Percentiles rank a stretch among this genome's conserved stretches.
These are phyloP conservation scores for Gopherus evgoodei DNA, from an alignment of 2,113 vertebrate species.

Conservation along the genomic window DNA sequence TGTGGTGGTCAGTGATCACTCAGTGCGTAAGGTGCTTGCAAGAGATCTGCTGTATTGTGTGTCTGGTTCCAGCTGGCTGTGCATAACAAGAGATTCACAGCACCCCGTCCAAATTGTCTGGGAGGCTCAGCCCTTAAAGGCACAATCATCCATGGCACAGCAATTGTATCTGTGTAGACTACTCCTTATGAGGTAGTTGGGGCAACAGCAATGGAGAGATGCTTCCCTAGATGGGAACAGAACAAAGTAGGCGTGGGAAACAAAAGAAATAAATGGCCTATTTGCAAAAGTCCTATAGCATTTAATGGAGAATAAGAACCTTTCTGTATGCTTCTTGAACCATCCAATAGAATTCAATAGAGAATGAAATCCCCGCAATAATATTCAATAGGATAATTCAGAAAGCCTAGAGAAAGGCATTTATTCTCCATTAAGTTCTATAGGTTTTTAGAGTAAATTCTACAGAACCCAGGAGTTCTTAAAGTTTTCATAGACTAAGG, in stretches of 20 bases:
- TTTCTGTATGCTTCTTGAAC: not conserved
- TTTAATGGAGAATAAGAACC: not conserved
- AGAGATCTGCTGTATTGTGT: too few relatives aligned
- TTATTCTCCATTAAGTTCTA: not conserved
- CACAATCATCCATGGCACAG: too few relatives aligned
- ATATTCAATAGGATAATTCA: not conserved
- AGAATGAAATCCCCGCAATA: not conserved
- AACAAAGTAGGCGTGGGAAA: not conserved
- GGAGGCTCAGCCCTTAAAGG: too few relatives aligned
- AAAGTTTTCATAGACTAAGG: too few relatives aligned
- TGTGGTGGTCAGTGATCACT: too few relatives aligned
- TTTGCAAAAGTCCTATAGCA: not conserved
- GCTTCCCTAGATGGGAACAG: not conserved
- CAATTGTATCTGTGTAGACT: not conserved
- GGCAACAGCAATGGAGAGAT: too few relatives aligned
- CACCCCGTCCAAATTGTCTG: too few relatives aligned
- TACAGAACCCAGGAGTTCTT: not conserved
- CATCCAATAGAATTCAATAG: not conserved
- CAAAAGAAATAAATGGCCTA: not conserved
- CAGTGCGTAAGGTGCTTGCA: too few relatives aligned
- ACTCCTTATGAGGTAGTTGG: not conserved
- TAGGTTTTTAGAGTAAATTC: not conserved
- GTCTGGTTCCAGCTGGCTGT: too few relatives aligned
- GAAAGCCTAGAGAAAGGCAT: not conserved
- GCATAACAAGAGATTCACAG: too few relatives aligned